phyloP scores from a whole-genome alignment of 1,140 invertebrate genomes.

The Onthophagus taurus region DNA sequence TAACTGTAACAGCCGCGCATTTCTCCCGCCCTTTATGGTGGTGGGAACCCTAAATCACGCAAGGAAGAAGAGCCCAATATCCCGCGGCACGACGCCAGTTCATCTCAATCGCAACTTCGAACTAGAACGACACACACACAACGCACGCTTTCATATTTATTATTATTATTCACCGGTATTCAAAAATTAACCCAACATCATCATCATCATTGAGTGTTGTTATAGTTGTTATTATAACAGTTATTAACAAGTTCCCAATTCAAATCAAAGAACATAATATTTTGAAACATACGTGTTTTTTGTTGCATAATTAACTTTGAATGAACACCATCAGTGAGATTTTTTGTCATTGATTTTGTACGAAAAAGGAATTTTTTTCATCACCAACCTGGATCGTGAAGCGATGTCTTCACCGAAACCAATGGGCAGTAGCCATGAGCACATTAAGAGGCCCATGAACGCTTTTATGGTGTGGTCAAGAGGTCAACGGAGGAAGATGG shows the following conservation, averaged over 20 bases:
- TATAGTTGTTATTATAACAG: no score
- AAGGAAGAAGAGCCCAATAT: slow-evolving; percentile 23
- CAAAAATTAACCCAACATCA: no score
- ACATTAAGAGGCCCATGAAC: slow-evolving; percentile 87
- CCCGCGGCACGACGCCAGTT: slow-evolving; percentile 24
- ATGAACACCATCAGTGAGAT: no score
- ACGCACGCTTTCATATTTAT: slow-evolving; percentile 1
- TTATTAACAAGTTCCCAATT: no score
- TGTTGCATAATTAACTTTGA: no score
- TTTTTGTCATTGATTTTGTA: no score
- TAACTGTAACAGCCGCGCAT: slow-evolving; percentile 13
- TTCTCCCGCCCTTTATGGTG: slow-evolving; percentile 17
- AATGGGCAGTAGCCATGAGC: slow-evolving; percentile 46
- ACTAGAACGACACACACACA: slow-evolving; percentile 4
- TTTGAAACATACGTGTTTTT: no score
- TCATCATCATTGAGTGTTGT: no score
- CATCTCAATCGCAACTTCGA: slow-evolving; percentile 19
- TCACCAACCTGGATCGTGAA: not conserved
- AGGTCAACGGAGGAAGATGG: slow-evolving; percentile 87
- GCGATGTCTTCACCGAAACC: slow-evolving; percentile 35
- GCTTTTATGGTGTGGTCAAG: slow-evolving; percentile 92
- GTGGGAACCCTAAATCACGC: slow-evolving; percentile 20
- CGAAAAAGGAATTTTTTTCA: no score
- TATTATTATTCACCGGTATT: no score
- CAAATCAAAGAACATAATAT: no score